Conservation (phyloP, 2,113 vertebrate species). For the Sardina pilchardus region DNA sequence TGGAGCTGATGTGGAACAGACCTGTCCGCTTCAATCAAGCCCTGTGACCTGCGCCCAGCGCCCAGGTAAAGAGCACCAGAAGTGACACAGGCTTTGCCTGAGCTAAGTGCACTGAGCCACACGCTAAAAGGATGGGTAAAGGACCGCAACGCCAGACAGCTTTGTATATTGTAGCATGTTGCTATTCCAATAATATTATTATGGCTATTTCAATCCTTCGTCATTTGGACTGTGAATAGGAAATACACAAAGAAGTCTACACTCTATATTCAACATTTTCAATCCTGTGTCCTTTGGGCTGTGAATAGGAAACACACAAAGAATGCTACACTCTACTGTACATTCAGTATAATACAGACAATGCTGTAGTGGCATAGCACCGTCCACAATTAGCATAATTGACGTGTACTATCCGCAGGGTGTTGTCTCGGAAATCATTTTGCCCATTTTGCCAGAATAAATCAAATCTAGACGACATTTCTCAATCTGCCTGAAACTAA, state of each 20-base stretch:
- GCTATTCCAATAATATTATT: too few species aligned
- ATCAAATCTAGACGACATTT: background rate
- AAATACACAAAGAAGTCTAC: background rate
- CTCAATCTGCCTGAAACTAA: background rate
- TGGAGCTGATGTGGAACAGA: constrained; percentile 68
- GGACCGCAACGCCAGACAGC: background rate
- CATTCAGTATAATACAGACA: background rate
- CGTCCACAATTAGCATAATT: background rate
- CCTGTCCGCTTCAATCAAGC: constrained; percentile 62
- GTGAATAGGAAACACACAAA: background rate
- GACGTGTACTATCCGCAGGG: background rate
- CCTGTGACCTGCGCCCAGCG: constrained; percentile 18
- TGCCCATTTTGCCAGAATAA: background rate
- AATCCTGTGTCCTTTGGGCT: background rate
- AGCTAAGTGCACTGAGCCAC: background rate
- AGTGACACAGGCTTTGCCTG: background rate
- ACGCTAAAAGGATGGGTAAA: background rate
- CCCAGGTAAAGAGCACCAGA: background rate
- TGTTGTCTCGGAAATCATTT: background rate
- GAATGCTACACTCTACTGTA: background rate
- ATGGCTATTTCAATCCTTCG: background rate
- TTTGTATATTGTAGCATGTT: background rate
- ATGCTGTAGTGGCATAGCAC: background rate
- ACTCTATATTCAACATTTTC: background rate
- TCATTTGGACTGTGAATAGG: background rate